Percentiles rank a stretch among this genome's conserved stretches.
These are phyloP conservation scores for Minunthozetes semirufus DNA, from an alignment of 2,888 invertebrate species.

Conservation along the genomic window DNA sequence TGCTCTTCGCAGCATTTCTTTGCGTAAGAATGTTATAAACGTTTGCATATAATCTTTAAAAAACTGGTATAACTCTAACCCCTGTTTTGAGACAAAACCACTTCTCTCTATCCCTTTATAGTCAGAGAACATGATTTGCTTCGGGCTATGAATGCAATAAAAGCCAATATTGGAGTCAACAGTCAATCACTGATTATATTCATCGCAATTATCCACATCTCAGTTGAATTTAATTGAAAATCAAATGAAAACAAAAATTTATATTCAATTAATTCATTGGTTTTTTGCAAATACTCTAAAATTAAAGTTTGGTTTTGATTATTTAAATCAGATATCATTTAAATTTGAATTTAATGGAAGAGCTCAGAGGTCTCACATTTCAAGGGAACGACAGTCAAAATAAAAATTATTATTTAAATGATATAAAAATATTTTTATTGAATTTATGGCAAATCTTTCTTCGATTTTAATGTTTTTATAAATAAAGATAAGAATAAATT, in stretches of 20 bases:
- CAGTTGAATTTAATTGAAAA: too few relatives aligned
- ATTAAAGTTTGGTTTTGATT: too few relatives aligned
- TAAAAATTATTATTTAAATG: neutral
- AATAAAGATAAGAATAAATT: neutral
- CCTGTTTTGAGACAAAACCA: constrained; percentile 14
- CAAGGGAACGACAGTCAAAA: neutral
- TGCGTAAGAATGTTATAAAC: neutral
- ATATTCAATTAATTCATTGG: too few relatives aligned
- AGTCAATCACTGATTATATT: neutral
- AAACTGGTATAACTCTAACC: constrained; percentile 12
- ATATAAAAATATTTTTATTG: neutral
- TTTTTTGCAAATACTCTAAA: too few relatives aligned
- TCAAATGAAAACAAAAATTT: too few relatives aligned
- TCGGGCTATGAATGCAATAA: constrained; percentile 6
- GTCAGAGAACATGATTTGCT: constrained; percentile 13
- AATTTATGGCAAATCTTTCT: neutral
- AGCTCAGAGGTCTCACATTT: too few relatives aligned
- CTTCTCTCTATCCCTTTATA: constrained; percentile 24
- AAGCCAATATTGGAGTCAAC: neutral
- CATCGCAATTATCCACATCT: neutral
- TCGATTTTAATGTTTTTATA: neutral
- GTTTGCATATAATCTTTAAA: neutral
- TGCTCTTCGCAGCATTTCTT: neutral
- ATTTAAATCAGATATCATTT: too few relatives aligned
- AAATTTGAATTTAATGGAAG: too few relatives aligned